phyloP scores from a whole-genome alignment of 30 jellyfish, hydroid and myxozoan species.

The Aurelia sp. region DNA sequence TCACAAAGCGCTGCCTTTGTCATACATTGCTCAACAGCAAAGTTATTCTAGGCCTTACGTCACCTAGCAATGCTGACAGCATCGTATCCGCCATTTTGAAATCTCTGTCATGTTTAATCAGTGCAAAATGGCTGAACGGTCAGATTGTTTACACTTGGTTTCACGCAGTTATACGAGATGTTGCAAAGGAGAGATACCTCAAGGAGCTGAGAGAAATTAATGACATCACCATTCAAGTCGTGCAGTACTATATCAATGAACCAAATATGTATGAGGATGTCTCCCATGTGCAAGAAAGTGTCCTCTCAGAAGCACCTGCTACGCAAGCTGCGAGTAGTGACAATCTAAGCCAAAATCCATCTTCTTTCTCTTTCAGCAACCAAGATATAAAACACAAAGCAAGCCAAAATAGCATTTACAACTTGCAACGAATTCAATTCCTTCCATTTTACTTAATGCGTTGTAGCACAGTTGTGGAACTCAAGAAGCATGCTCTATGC shows the following conservation, averaged over 20 bases:
- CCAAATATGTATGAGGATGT: slow-evolving; percentile 34
- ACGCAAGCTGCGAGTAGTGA: no score
- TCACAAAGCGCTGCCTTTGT: slow-evolving; percentile 53
- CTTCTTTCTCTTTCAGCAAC: not conserved
- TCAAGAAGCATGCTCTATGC: slow-evolving; percentile 55
- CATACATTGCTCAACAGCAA: not conserved
- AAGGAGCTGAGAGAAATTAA: not conserved
- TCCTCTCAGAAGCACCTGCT: not conserved
- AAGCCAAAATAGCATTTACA: slow-evolving; percentile 1
- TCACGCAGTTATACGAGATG: slow-evolving; percentile 22
- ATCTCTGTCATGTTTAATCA: slow-evolving; percentile 27
- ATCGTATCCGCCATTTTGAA: slow-evolving; percentile 8
- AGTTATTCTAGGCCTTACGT: not conserved
- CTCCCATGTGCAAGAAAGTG: not conserved
- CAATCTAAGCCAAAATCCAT: not conserved
- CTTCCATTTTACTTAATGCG: slow-evolving; percentile 46
- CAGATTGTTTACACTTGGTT: slow-evolving; percentile 43
- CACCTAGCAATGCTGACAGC: not conserved
- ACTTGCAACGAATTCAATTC: slow-evolving; percentile 40
- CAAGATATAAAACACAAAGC: not conserved
- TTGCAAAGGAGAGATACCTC: slow-evolving; percentile 48
- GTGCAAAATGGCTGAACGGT: slow-evolving; percentile 41
- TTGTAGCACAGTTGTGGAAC: not conserved
- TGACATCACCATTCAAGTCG: not conserved
- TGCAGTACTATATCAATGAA: slow-evolving; percentile 22